Conservation (phyloP, 2,888 invertebrate species). For the Eumacrocentrus americanus region DNA sequence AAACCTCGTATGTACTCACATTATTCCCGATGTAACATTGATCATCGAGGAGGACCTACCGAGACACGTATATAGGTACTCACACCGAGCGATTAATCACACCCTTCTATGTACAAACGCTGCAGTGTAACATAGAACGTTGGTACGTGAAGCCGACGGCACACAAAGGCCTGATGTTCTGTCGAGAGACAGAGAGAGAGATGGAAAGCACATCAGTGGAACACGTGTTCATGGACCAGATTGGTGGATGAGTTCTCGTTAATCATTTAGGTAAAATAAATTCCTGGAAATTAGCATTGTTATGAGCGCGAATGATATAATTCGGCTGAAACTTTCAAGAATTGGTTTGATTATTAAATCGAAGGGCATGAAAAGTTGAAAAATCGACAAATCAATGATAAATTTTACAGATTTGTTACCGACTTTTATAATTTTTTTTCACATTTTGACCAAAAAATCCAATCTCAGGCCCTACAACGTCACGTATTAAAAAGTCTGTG, state of each 20-base stretch:
- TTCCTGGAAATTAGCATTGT: constrained; percentile 14
- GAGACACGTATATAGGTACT: constrained; percentile 9
- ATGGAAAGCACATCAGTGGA: not conserved
- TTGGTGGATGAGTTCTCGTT: not conserved
- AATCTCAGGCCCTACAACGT: too few species aligned
- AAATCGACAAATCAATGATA: too few species aligned
- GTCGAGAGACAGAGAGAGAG: not conserved
- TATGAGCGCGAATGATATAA: too few species aligned
- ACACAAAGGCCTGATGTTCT: too few species aligned
- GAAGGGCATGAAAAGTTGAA: too few species aligned
- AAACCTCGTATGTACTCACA: constrained; percentile 13
- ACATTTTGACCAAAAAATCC: too few species aligned
- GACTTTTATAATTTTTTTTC: too few species aligned
- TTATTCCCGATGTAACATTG: constrained; percentile 30
- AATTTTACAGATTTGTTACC: too few species aligned
- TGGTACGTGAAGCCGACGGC: not conserved
- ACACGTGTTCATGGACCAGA: constrained; percentile 10
- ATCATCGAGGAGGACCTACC: constrained; percentile 18
- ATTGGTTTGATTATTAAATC: too few species aligned
- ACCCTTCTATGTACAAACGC: constrained; percentile 11
- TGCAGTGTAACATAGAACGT: constrained; percentile 1
- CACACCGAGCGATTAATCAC: constrained; percentile 31
- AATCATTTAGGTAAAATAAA: constrained; percentile 18
- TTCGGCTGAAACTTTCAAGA: too few species aligned
- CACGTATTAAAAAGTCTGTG: too few species aligned